phyloP scores from a whole-genome alignment of 2,797 vertebrate species.

The Sphenopsis melanotis region DNA sequence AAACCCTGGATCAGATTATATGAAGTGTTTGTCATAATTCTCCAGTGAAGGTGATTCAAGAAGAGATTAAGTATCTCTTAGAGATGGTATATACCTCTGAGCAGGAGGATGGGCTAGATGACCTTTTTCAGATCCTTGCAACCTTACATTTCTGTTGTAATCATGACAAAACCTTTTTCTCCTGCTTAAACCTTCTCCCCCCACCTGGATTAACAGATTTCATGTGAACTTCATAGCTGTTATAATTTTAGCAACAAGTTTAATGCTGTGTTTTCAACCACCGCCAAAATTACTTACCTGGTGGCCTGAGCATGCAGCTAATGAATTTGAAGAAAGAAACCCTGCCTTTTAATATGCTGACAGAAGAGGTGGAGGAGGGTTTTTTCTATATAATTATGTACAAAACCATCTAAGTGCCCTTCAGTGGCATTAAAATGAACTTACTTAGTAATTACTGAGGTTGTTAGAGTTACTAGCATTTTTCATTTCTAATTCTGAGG shows the following conservation, averaged over 20 bases:
- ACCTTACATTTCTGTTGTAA: neutral
- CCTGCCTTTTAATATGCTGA: neutral
- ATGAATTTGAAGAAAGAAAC: neutral
- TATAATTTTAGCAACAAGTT: neutral
- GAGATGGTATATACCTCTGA: neutral
- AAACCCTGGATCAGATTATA: neutral
- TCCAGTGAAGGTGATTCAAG: neutral
- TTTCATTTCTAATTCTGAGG: neutral
- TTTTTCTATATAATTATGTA: neutral
- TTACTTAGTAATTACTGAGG: neutral
- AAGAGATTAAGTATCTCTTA: neutral
- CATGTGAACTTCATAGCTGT: neutral
- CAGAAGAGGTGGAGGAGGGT: neutral
- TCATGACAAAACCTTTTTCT: neutral
- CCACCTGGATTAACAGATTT: neutral
- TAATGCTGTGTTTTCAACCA: neutral
- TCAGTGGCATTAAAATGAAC: neutral
- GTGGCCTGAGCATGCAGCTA: neutral
- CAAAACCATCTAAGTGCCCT: neutral
- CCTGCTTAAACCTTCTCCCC: neutral
- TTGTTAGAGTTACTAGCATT: neutral
- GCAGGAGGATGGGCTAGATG: neutral
- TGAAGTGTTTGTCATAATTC: neutral
- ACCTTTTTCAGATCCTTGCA: neutral
- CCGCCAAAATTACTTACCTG: neutral